phyloP scores from a whole-genome alignment of 2,797 vertebrate species.

The Sitta carolinensis region DNA sequence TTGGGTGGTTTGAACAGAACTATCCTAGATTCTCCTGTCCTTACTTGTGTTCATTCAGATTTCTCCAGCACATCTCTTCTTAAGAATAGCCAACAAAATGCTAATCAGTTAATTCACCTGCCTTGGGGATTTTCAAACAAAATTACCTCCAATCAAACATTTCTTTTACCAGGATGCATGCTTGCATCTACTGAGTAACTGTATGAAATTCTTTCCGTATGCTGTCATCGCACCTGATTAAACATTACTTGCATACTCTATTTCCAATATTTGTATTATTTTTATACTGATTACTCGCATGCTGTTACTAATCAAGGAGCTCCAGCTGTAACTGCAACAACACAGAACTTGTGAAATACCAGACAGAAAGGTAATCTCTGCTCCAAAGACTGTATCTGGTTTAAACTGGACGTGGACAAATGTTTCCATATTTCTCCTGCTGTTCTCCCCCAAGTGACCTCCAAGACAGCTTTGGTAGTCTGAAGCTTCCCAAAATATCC shows the following conservation, averaged over 20 bases:
- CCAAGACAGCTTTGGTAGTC: neutral
- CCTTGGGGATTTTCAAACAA: neutral
- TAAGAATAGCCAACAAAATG: neutral
- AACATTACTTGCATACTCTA: neutral
- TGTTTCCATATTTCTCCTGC: neutral
- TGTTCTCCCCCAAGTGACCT: neutral
- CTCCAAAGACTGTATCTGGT: neutral
- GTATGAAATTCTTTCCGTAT: neutral
- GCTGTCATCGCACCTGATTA: conserved; percentile 9
- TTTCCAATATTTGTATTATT: conserved; percentile 12
- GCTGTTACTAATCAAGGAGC: neutral
- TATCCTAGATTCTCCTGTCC: neutral
- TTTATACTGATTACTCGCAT: conserved; percentile 6
- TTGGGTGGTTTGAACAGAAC: neutral
- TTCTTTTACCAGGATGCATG: neutral
- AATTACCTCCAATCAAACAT: neutral
- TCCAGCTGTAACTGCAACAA: conserved; percentile 1
- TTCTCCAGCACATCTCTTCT: neutral
- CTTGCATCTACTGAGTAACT: neutral
- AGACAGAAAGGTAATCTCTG: neutral
- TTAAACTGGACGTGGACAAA: conserved; percentile 1
- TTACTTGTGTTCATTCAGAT: neutral
- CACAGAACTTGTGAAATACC: neutral
- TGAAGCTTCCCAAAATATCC: neutral
- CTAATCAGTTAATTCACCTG: neutral